A percentile compares a stretch with the other conserved stretches of the same genome.
Conservation (phyloP, 2,113 vertebrate species). For the Arothron firmamentum region DNA sequence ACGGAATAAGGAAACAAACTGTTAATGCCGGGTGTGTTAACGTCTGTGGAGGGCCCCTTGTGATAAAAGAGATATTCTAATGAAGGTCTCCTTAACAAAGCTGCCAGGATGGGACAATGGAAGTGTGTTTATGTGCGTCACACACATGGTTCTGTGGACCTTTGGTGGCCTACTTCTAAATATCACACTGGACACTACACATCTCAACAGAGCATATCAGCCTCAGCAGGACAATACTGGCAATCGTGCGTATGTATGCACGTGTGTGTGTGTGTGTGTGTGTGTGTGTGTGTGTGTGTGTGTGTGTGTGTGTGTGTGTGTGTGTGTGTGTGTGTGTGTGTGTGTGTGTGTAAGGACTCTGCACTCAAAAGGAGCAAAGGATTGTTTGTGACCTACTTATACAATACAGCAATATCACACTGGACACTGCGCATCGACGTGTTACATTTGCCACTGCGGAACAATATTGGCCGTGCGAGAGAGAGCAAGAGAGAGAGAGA, state of each 20-base stretch:
- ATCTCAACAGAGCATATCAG: neutral
- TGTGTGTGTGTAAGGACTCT: neutral
- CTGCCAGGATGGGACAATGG: constrained; percentile 42
- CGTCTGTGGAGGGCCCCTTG: too few relatives aligned
- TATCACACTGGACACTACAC: constrained; percentile 10
- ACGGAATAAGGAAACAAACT: constrained; percentile 17
- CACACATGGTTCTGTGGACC: constrained; percentile 18
- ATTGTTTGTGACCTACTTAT: too few relatives aligned
- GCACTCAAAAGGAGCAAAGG: neutral
- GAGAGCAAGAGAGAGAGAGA: neutral
- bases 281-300: constrained; percentile 1
- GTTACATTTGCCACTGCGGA: neutral
- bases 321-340: neutral
- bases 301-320: neutral
- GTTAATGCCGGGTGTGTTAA: neutral
- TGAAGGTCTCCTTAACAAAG: constrained; percentile 24
- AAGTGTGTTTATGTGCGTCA: neutral
- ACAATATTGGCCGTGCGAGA: neutral
- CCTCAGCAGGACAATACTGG: constrained; percentile 25
- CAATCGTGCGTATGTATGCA: neutral
- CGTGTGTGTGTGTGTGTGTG: neutral
- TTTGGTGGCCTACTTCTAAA: constrained; percentile 31
- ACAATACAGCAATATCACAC: too few relatives aligned
- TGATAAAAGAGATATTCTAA: constrained; percentile 27
- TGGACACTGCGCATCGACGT: too few relatives aligned